Percentiles rank a stretch among this genome's conserved stretches.
Conservation (phyloP, 2,797 vertebrate genomes). For the Tapirus indicus region DNA sequence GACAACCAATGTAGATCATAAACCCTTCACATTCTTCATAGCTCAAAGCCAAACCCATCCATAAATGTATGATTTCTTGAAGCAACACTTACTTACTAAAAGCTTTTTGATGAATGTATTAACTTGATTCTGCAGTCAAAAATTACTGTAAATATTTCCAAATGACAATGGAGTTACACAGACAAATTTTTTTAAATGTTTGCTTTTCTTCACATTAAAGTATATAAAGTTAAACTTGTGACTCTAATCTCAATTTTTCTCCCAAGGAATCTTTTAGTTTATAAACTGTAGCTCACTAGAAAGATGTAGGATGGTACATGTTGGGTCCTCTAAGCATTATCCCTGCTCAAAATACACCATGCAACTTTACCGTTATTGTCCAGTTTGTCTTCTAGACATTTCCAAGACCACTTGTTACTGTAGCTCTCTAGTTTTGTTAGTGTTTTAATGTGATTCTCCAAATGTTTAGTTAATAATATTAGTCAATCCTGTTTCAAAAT, state of each 20-base stretch:
- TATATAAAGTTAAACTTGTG: not conserved
- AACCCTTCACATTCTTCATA: not conserved
- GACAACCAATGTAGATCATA: conserved; percentile 17
- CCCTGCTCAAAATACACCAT: not conserved
- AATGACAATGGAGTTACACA: not conserved
- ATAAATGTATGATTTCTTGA: not conserved
- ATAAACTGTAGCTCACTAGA: not conserved
- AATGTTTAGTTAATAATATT: not conserved
- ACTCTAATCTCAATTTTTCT: not conserved
- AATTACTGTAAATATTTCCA: not conserved
- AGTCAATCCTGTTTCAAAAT: conserved; percentile 12
- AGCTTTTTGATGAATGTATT: conserved; percentile 14
- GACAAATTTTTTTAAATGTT: not conserved
- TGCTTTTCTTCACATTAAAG: not conserved
- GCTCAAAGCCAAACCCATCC: not conserved
- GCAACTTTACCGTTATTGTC: not conserved
- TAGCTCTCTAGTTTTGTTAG: not conserved
- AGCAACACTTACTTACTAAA: conserved; percentile 34
- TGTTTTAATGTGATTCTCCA: not conserved
- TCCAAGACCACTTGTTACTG: not conserved
- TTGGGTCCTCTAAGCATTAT: not conserved
- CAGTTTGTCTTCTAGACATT: not conserved
- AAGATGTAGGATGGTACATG: not conserved
- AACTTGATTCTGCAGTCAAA: not conserved
- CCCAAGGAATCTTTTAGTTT: not conserved